Base-by-base conservation (phyloP, 2,113 vertebrate species). In the Tetrax tetrax region DNA sequence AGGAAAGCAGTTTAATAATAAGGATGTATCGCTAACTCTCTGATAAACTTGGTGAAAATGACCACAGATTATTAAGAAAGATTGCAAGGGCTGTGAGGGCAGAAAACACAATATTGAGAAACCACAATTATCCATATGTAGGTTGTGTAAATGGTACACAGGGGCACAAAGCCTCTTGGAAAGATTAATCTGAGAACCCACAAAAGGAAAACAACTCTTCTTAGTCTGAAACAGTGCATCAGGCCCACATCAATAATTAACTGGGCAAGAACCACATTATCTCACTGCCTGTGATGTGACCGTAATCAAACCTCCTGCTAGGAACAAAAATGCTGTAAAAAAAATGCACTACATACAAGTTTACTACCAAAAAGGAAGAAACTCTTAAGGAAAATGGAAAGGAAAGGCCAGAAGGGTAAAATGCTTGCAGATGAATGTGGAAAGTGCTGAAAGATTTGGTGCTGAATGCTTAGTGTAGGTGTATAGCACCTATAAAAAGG, bases 161-260 rank as follows among this genome's bases (percentile, higher is more conserved):
- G 43, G 87, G 83, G 57, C 69, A 82, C 1, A 6, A 66, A 89
- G 14, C 4, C 18, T 92, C 59, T 71, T 78, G 43, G 60, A 94
- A 94, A 91, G 69, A 95, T 89, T 91, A 64, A 87, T 93, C 65
- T 79, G 77, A 87, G 65, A 89, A 84, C 18, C 8, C 43, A 60
- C 69, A 56, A 84, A 96, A 89, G 72, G 33, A 70, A 75, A 83
- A 83, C 35, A 75, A 31, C 54, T 79, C 59, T 61, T 90, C 81
- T 69, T 92, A 83, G 64, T 80, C 85, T 88, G 83, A 86, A 89
- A 35, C 0, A 0, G 48, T 71, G 48, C 57, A 43, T 77, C 75
- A 90, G 59, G 11, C 47, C 63, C 63, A 80, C 75, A 88, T 95
- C 89, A 95, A 74, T 95, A 96, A 96, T 47, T 71, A 92, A 90